phyloP scores from a whole-genome alignment of 2,888 invertebrate species.

The Apamea anceps region DNA sequence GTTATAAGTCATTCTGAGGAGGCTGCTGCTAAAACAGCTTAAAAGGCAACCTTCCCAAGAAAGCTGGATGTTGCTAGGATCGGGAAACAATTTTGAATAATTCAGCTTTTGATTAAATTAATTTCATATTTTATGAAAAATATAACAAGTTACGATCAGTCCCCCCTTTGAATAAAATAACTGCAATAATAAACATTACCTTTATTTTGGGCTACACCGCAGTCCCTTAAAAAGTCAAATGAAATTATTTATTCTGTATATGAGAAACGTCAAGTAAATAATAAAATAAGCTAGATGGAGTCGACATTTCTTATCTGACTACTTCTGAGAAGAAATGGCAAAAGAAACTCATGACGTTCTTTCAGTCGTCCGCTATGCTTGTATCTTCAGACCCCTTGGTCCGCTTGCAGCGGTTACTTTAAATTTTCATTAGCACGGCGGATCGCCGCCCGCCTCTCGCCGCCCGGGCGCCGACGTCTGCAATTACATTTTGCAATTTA shows the following conservation, averaged over 20 bases:
- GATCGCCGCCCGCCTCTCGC: conserved; percentile 60
- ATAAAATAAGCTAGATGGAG: background rate
- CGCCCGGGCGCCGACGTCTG: conserved; percentile 68
- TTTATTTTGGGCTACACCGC: background rate
- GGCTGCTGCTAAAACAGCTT: too few relatives aligned
- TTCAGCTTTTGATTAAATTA: background rate
- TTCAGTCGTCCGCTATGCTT: conserved; percentile 45
- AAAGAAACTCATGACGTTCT: background rate
- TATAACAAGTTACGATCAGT: background rate
- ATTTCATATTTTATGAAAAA: background rate
- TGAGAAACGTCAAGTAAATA: background rate
- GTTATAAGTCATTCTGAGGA: background rate
- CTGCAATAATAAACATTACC: background rate
- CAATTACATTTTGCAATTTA: conserved; percentile 86
- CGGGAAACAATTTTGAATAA: background rate
- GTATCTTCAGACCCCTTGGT: conserved; percentile 60
- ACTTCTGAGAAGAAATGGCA: background rate
- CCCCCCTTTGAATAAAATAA: background rate
- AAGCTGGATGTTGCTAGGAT: background rate
- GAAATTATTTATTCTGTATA: background rate
- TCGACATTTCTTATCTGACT: background rate
- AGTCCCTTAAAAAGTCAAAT: background rate
- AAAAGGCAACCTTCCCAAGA: background rate
- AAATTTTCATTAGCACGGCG: conserved; percentile 86
- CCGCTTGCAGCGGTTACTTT: conserved; percentile 83